Conservation (phyloP, 2,113 vertebrate genomes). For the Eolophus roseicapilla region DNA sequence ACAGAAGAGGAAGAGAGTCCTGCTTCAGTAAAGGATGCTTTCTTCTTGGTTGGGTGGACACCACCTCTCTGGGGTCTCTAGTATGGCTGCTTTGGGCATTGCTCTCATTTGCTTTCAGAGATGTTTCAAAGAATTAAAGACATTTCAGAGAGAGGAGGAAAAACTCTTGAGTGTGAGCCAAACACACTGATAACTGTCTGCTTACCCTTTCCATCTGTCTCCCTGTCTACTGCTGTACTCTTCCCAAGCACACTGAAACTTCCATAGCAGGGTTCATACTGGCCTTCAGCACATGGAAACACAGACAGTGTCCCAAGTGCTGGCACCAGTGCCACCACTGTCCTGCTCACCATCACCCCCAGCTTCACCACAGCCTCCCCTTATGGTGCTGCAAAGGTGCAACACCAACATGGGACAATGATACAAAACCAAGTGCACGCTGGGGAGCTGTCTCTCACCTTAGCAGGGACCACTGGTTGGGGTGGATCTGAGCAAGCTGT, state of each 20-base stretch:
- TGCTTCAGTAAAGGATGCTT: neutral
- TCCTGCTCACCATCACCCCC: neutral
- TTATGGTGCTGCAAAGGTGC: neutral
- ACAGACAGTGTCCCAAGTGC: neutral
- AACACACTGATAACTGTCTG: conserved; percentile 19
- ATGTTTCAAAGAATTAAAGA: neutral
- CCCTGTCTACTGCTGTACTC: neutral
- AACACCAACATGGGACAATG: neutral
- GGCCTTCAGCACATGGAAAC: fast-evolving
- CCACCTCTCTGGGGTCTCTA: neutral
- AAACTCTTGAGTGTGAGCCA: conserved; percentile 3
- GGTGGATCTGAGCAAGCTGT: neutral
- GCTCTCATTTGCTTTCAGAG: neutral
- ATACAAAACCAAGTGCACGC: fast-evolving
- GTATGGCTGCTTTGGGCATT: neutral
- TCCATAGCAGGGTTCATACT: neutral
- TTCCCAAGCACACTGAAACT: neutral
- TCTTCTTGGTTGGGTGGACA: conserved; percentile 13
- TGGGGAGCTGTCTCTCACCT: neutral
- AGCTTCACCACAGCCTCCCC: neutral
- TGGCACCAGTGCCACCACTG: neutral
- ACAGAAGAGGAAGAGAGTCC: neutral
- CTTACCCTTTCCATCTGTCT: conserved; percentile 46
- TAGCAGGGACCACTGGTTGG: fast-evolving
- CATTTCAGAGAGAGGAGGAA: neutral